Conservation (phyloP, 2,113 vertebrate species). For the Martes martes region DNA sequence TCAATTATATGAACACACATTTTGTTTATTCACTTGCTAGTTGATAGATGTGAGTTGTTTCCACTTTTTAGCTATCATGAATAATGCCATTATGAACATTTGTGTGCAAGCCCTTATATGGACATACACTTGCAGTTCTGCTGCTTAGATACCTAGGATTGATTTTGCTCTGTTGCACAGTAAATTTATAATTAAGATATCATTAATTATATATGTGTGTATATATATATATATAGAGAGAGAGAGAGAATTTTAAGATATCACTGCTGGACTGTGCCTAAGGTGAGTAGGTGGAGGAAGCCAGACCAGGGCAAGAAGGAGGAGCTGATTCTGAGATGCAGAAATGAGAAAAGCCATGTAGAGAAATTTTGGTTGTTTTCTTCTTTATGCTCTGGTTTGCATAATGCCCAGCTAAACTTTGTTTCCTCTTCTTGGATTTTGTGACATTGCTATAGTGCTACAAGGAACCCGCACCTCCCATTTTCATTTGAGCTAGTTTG, state of each 20-base stretch:
- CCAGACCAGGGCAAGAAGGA: neutral
- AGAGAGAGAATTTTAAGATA: neutral
- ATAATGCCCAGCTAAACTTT: neutral
- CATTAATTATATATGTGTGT: no score
- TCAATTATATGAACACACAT: neutral
- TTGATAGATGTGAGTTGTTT: neutral
- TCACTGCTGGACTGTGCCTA: neutral
- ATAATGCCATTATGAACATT: neutral
- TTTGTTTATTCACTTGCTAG: neutral
- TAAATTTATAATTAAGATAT: neutral
- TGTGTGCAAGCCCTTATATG: neutral
- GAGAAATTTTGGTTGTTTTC: neutral
- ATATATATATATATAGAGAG: no score
- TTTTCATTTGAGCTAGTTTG: neutral
- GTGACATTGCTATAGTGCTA: neutral
- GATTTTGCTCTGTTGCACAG: neutral
- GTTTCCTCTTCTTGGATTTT: neutral
- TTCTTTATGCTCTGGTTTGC: neutral
- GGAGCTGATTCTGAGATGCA: neutral
- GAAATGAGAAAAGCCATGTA: neutral
- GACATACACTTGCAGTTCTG: neutral
- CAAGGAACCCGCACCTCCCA: neutral
- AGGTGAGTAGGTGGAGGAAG: neutral
- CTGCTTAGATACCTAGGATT: conserved; percentile 7
- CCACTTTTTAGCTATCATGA: neutral